Evolutionary conservation across 2,113 vertebrate species (phyloP).

Genomic region (Platycercus adscitus): DNA sequence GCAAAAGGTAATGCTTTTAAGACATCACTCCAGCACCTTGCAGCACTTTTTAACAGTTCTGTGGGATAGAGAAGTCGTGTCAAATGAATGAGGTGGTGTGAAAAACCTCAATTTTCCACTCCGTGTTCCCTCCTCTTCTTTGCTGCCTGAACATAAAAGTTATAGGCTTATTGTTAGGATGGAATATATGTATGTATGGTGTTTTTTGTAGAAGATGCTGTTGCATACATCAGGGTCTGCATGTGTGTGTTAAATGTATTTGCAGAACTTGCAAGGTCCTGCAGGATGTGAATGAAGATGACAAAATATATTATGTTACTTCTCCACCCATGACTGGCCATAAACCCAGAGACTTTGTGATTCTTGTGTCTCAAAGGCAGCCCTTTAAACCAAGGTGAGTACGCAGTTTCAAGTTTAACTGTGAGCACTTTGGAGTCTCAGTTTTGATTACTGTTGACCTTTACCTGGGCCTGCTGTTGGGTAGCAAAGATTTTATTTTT

Average conservation of each 20-base stretch:
- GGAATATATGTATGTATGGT: neutral
- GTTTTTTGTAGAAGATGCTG: neutral
- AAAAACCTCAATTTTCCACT: neutral
- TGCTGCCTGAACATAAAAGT: neutral
- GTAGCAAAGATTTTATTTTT: neutral
- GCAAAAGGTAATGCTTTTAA: neutral
- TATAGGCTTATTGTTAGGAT: neutral
- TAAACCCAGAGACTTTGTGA: constrained; percentile 72
- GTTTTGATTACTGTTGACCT: neutral
- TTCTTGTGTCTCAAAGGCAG: constrained; percentile 75
- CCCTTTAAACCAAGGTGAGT: constrained; percentile 71
- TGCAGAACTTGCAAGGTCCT: constrained; percentile 75
- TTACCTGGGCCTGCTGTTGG: accelerated
- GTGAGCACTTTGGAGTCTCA: neutral
- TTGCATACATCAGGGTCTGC: neutral
- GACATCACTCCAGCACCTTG: neutral
- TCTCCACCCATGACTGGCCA: constrained; percentile 46
- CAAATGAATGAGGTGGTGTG: neutral
- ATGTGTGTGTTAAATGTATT: neutral
- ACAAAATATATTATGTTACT: constrained; percentile 75
- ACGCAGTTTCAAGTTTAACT: neutral
- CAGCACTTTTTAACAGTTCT: neutral
- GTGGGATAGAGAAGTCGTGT: neutral
- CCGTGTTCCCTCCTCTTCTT: neutral
- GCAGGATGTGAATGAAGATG: constrained; percentile 68